Base-by-base conservation (phyloP, 2,113 vertebrate species). In the Petrocephalus microphthalmus region DNA sequence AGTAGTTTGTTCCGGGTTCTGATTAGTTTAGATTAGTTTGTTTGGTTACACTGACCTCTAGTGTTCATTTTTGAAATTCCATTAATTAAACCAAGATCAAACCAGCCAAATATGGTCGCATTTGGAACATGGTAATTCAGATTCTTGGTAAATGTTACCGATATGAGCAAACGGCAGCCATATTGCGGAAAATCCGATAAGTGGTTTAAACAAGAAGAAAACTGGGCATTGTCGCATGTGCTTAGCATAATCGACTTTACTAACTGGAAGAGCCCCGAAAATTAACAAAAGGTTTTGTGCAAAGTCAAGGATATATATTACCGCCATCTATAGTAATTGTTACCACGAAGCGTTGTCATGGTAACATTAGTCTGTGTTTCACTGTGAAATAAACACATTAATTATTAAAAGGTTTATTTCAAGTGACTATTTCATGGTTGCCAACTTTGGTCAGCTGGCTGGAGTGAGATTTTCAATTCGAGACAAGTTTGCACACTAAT, bases 11-110 rank as follows among this genome's bases (percentile, higher is more conserved):
- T 64, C 25, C 57, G 11, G 57, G 8, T 64, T 64, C 8, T 25
- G 57, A n/a, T n/a, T n/a, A n/a, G n/a, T n/a, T n/a, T n/a, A n/a
- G n/a, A 67, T 15, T 64, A 22, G 19, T 88, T 20, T 8, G 3
- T 81, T 53, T 53, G 71, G 86, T 0, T 90, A 47, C 89, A 90
- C 90, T 93, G 92, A 51, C 93, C 91, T 92, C 92, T 93, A 89
- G 19, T 92, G 93, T 2, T 90, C 88, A 86, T 2, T 60, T 51
- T 3, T 6, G 42, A 89, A 57, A 91, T 6, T 90, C 78, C 3
- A 17, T 29, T 10, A 89, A 19, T 19, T 29, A 20, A 51, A 45
- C n/a, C 33, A 89, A 47, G n/a, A 3, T 3, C 19, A 64, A 13
- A 71, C 1, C 42, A 67, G 57, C 5, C 22, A 47, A 51, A 67